A percentile compares a stretch with the other conserved stretches of the same genome.
These are phyloP conservation scores for Thamnaconus septentrionalis DNA, from an alignment of 2,113 vertebrate genomes.

Conservation along the genomic window DNA sequence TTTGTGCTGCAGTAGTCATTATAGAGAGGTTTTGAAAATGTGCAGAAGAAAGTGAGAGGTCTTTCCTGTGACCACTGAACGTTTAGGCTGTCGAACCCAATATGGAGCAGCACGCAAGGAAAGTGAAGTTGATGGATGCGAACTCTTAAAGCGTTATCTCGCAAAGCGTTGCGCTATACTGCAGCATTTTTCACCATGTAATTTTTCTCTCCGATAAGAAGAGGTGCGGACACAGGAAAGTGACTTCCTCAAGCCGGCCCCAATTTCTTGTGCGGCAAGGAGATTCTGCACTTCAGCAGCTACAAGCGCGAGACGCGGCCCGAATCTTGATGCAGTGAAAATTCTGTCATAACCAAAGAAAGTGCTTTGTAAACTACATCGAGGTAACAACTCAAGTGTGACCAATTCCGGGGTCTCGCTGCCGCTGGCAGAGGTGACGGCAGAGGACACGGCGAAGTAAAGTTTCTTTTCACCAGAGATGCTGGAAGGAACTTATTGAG, in stretches of 20 bases:
- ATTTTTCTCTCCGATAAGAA: constrained; percentile 46
- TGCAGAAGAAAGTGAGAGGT: no score
- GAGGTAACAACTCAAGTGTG: constrained; percentile 24
- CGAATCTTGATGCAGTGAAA: constrained; percentile 17
- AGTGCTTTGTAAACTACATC: constrained; percentile 47
- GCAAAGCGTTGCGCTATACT: constrained; percentile 36
- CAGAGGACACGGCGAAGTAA: no score
- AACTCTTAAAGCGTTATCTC: constrained; percentile 36
- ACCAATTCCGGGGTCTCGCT: constrained; percentile 25
- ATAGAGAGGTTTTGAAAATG: no score
- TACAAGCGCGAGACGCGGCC: constrained; percentile 33
- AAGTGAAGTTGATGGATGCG: no score
- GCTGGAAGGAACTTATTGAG: no score
- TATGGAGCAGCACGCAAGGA: no score
- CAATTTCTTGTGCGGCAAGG: constrained; percentile 19
- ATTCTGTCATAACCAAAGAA: constrained; percentile 38
- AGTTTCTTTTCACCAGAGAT: no score
- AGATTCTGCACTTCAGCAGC: constrained; percentile 34
- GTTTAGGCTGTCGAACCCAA: no score
- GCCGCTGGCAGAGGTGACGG: constrained; percentile 10
- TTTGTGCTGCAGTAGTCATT: no score
- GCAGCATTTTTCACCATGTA: constrained; percentile 35
- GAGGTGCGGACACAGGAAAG: constrained; percentile 23
- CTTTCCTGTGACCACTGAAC: no score
- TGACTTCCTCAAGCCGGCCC: constrained; percentile 32